Base-by-base conservation (phyloP, 2,888 invertebrate species). In the Lochmaea capreae region DNA sequence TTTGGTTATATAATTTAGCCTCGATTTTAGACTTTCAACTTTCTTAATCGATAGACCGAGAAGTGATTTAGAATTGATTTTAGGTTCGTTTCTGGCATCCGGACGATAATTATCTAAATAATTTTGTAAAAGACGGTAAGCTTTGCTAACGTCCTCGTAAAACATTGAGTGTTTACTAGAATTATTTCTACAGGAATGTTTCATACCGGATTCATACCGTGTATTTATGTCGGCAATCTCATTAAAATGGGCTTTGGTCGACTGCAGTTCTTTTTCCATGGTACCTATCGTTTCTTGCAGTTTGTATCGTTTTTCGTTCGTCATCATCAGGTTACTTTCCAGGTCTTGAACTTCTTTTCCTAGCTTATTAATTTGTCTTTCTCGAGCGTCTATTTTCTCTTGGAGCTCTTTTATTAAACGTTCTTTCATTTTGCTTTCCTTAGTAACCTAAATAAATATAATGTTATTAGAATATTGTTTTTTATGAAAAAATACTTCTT, bases 251-350 rank as follows among this genome's bases (percentile, higher is more conserved):
- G 84, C 84, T 75, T 86, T 85, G 3, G 84, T 85, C n/a, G 82
- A 79, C 72, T 86, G 86, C 42, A 86, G 78, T 68, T 86, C 85
- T 70, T 85, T 85, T 74, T 86, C 86, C 86, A 86, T 85, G 11
- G 77, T 74, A 11, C 84, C 83, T 6, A 86, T 80, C 11, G 85
- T 83, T 65, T 86, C 85, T 77, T 86, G 86, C 22, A 86, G 78
- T 69, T 85, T 85, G 78, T 82, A 86, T 6, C 85, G 82, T 76
- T 85, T 86, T 70, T 85, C 85, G 72, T 86, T 86, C 2, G 85
- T 84, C 59, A 82, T 75, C 39, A 82, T 76, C 43, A 86, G 74
- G 54, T 82, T 83, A 12, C 78, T 78, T 69, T 86, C 85, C 67
- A 86, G 74, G 58, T 86, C 79, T 33, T 79, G 76, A 4, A 85